Conservation (phyloP, 2,113 vertebrate genomes). For the human region GRCh38 chr21:21748501-21749000, state of each 20-base stretch:
- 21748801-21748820: accelerated
- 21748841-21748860: background rate
- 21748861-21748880: background rate
- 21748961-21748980: background rate
- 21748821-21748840: background rate
- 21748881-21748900: background rate
- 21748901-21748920: background rate
- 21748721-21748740: accelerated
- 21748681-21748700: accelerated
- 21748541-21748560: background rate
- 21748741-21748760: background rate
- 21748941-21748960: background rate
- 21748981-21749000: background rate
- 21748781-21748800: background rate
- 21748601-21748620: background rate
- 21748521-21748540: background rate
- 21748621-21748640: accelerated
- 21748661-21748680: accelerated
- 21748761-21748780: background rate
- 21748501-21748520: background rate
- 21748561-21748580: background rate
- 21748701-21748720: accelerated
- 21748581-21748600: too few species aligned
- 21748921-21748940: background rate
- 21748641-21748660: background rate